Percentiles rank a stretch among this genome's conserved stretches.
Conservation (phyloP, 1,140 invertebrate species). For the Listronotus bonariensis region DNA sequence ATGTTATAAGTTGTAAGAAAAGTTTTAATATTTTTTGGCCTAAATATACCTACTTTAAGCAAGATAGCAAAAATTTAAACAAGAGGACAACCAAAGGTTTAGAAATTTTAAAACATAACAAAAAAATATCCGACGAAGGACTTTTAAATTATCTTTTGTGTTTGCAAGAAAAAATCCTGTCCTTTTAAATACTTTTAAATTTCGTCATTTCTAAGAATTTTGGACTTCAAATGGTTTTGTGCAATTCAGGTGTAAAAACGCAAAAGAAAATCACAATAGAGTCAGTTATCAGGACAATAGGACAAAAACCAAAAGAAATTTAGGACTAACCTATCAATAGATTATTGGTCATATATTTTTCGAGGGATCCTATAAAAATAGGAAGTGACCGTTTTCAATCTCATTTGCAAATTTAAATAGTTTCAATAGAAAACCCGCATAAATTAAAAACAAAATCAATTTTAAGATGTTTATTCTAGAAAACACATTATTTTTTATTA, state of each 20-base stretch:
- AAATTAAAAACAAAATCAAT: not conserved
- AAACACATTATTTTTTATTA: slow-evolving; percentile 3
- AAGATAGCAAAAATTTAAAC: no score
- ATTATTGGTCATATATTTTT: slow-evolving; percentile 27
- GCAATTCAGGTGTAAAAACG: slow-evolving; percentile 34
- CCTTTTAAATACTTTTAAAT: slow-evolving; percentile 33
- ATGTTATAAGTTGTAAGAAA: no score
- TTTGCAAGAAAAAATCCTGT: not conserved
- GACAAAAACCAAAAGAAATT: slow-evolving; percentile 24
- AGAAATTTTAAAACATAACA: no score
- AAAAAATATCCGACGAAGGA: no score
- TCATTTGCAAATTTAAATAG: slow-evolving; percentile 6
- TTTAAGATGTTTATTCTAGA: not conserved
- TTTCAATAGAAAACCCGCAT: not conserved
- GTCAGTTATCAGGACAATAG: slow-evolving; percentile 18
- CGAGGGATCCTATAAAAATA: slow-evolving; percentile 9
- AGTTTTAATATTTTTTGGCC: no score
- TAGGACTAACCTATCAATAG: slow-evolving; percentile 15
- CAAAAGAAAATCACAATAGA: slow-evolving; percentile 22
- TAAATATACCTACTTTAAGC: no score
- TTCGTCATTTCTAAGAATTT: slow-evolving; percentile 23
- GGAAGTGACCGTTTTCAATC: not conserved
- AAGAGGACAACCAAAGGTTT: no score
- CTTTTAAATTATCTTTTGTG: no score
- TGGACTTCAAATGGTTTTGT: slow-evolving; percentile 13